A percentile compares a stretch with the other conserved stretches of the same genome.
Evolutionary conservation across 2,113 vertebrate genomes (phyloP).

Genomic region (Circaetus gallicus): DNA sequence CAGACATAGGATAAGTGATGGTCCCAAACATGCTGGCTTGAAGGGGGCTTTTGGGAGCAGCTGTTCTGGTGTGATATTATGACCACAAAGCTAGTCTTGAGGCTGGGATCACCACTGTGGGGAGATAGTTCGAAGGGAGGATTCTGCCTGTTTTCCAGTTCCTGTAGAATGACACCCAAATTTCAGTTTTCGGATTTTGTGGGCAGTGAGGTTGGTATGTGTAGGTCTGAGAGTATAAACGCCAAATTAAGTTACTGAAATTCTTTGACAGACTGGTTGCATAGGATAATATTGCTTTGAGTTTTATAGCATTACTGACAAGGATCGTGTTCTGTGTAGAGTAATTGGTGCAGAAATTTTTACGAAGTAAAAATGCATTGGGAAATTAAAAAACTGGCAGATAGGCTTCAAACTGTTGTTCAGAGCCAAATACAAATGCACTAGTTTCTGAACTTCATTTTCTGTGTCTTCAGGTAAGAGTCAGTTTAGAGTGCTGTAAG

Average conservation of each 20-base stretch:
- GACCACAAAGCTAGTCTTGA: neutral
- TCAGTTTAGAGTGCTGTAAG: neutral
- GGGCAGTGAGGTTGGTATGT: neutral
- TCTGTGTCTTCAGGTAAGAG: neutral
- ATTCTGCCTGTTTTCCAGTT: neutral
- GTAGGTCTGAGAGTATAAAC: neutral
- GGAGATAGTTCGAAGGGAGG: neutral
- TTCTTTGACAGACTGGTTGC: neutral
- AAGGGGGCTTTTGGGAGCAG: neutral
- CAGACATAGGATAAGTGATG: neutral
- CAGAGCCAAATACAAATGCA: neutral
- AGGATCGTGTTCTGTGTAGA: neutral
- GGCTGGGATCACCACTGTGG: neutral
- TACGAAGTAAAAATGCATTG: neutral
- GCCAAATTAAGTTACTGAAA: neutral
- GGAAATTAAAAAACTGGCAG: neutral
- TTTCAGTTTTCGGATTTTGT: neutral
- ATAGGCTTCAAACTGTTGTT: neutral
- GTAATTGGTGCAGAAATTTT: neutral
- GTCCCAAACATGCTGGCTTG: neutral
- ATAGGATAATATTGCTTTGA: neutral
- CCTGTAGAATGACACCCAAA: neutral
- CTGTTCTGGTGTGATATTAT: neutral
- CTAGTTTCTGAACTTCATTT: conserved; percentile 28
- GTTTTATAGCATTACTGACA: neutral